Conservation (phyloP, 2,888 invertebrate genomes). For the Congeria kusceri region DNA sequence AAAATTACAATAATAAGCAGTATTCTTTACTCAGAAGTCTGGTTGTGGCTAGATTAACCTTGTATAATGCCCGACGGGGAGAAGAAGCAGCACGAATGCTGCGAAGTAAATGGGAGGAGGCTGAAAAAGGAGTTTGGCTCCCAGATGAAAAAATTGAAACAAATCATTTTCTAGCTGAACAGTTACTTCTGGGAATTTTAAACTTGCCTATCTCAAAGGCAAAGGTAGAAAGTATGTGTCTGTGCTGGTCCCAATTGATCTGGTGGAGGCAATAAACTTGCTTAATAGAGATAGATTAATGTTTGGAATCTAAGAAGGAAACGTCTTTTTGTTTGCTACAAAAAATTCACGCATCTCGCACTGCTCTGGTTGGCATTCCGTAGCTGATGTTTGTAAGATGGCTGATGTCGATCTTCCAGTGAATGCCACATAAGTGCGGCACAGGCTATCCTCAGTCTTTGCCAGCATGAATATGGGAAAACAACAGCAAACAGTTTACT, state of each 20-base stretch:
- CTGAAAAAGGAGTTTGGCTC: constrained; percentile 13
- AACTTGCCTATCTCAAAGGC: constrained; percentile 50
- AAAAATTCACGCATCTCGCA: constrained; percentile 21
- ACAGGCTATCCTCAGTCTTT: constrained; percentile 56
- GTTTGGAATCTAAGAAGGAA: constrained; percentile 38
- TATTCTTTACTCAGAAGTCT: constrained; percentile 9
- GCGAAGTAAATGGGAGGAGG: constrained; percentile 5
- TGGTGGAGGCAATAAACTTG: constrained; percentile 32
- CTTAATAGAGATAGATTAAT: constrained; percentile 33
- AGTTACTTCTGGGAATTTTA: constrained; percentile 50
- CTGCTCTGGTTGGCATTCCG: constrained; percentile 61
- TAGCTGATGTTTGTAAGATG: constrained; percentile 38
- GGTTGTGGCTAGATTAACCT: constrained; percentile 15
- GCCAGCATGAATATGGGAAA: constrained; percentile 54
- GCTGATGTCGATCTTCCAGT: constrained; percentile 31
- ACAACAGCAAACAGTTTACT: constrained; percentile 39
- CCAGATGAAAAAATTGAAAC: constrained; percentile 6
- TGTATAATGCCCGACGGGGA: constrained; percentile 14
- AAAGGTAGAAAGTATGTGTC: constrained; percentile 61
- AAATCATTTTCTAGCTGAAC: constrained; percentile 22
- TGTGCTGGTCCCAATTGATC: constrained; percentile 54
- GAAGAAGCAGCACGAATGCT: constrained; percentile 10
- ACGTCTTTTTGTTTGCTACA: constrained; percentile 56
- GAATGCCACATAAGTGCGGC: constrained; percentile 53
- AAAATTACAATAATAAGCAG: background rate